Evolutionary conservation across 2,888 invertebrate genomes (phyloP), one percentile per base, ranked within the genome.

Genomic region (Electrophaes corylata): DNA sequence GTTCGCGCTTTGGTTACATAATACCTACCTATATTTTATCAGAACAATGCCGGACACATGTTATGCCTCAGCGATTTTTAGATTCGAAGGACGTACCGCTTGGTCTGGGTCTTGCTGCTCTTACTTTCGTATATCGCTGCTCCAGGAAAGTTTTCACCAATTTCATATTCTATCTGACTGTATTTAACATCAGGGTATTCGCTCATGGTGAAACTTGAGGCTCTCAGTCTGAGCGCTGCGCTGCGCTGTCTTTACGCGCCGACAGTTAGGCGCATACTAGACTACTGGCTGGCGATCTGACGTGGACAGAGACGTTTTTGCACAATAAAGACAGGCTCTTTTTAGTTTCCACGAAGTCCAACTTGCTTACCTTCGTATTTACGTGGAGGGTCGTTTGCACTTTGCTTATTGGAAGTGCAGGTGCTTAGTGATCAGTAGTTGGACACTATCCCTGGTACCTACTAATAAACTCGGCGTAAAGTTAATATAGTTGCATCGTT

Each of bases 101-200:
- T 46, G 16, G 3, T 37, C 23, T 45, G 31, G 39, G 45, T 39
- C 23, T 44, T 33, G 45, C 33, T 39, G 10, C 37, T 48, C 11
- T 46, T 53, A 14, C 43, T 44, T 39, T 56, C 35, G 35, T 35
- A 14, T 14, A 12, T 12, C 0, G 35, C 41, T 18, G 29, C n/a
- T 29, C 49, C 43, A 26, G 35, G 35, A 23, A 29, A 46, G 40
- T 40, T 45, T 12, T 33, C 45, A 23, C 45, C 37, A 18, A 29
- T n/a, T 20, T 56, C 41, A 39, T 26, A 5, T 11, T 29, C 40
- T 14, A 54, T 35, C 41, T 41, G 47, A 26, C 46, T 18, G 16
- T 54, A 57, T 8, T 57, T 45, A 3, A 57, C 50, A n/a, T 50
- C 31, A 18, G 50, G 50, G 35, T 46, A 57, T 8, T 33, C 56